These are phyloP conservation scores for Pelagia noctiluca DNA, from an alignment of 30 jellyfish, hydroid and myxozoan species.

Conservation along the genomic window DNA sequence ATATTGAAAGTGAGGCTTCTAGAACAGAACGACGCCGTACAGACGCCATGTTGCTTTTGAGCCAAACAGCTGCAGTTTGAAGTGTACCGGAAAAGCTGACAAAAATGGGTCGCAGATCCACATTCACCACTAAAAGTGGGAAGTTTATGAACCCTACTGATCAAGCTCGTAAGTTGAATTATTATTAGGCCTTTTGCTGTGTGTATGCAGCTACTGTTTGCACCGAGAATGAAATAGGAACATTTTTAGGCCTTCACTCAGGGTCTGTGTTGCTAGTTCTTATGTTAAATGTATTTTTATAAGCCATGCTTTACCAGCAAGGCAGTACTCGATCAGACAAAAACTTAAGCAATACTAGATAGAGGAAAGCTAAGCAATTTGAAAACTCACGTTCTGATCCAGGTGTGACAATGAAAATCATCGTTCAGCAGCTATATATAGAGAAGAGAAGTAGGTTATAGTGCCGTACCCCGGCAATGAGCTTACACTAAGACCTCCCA, in stretches of 20 bases:
- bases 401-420: too few relatives aligned
- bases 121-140: slow-evolving; percentile 98
- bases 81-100: background rate
- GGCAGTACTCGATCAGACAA: background rate
- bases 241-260: background rate
- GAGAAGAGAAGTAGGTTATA: too few relatives aligned
- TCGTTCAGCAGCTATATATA: too few relatives aligned
- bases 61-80: too few relatives aligned
- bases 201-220: background rate
- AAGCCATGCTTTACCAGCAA: background rate
- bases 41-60: too few relatives aligned
- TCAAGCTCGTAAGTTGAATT: slow-evolving; percentile 86
- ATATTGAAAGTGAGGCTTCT: too few relatives aligned
- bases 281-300: background rate
- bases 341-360: background rate
- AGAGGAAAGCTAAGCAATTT: too few relatives aligned
- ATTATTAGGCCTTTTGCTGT: background rate
- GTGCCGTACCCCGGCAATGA: too few relatives aligned
- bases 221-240: background rate
- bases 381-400: too few relatives aligned
- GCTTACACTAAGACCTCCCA: too few relatives aligned
- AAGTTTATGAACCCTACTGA: slow-evolving; percentile 99
- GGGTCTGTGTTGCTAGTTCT: background rate
- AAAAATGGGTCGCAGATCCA: slow-evolving; percentile 97
- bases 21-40: too few relatives aligned